Percentiles rank a stretch among this genome's conserved stretches.
Conservation (phyloP, 37 sponge, comb jelly and placozoan genomes). For the Agelas oroides region DNA sequence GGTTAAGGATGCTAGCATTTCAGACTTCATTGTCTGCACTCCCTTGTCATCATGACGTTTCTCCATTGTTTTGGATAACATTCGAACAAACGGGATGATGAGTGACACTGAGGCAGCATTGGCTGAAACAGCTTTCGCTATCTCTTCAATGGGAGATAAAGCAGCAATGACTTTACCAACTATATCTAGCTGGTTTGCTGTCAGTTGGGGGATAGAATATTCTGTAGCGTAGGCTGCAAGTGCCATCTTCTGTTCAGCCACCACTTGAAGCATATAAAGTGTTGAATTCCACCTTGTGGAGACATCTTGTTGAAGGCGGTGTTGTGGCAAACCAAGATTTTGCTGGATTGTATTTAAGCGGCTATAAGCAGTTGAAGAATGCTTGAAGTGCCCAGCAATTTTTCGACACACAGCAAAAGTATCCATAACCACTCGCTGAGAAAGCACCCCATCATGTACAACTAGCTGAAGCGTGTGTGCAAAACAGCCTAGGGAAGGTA, state of each 20-base stretch:
- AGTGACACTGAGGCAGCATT: no score
- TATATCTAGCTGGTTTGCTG: no score
- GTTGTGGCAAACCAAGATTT: slow-evolving; percentile 27
- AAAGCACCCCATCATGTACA: slow-evolving; percentile 55
- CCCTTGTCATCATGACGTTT: no score
- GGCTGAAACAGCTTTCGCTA: no score
- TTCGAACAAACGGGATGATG: no score
- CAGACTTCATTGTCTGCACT: no score
- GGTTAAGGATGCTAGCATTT: no score
- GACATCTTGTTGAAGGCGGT: slow-evolving; percentile 37
- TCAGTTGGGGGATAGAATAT: no score
- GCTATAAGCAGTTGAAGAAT: slow-evolving; percentile 10
- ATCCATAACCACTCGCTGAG: slow-evolving; percentile 44
- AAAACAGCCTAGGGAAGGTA: slow-evolving; percentile 40
- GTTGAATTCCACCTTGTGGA: slow-evolving; percentile 28
- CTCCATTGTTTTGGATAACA: no score
- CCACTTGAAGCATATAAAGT: slow-evolving; percentile 19
- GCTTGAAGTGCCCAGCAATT: slow-evolving; percentile 66
- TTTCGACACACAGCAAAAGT: slow-evolving; percentile 28
- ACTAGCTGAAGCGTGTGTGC: slow-evolving; percentile 57
- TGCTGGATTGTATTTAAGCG: slow-evolving; percentile 8
- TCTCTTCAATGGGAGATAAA: no score
- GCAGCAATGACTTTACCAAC: no score
- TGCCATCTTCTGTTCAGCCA: slow-evolving; percentile 28
- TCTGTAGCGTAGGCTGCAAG: no score